Evolutionary conservation across 2,888 invertebrate genomes (phyloP).

Genomic region (Spodoptera littoralis): DNA sequence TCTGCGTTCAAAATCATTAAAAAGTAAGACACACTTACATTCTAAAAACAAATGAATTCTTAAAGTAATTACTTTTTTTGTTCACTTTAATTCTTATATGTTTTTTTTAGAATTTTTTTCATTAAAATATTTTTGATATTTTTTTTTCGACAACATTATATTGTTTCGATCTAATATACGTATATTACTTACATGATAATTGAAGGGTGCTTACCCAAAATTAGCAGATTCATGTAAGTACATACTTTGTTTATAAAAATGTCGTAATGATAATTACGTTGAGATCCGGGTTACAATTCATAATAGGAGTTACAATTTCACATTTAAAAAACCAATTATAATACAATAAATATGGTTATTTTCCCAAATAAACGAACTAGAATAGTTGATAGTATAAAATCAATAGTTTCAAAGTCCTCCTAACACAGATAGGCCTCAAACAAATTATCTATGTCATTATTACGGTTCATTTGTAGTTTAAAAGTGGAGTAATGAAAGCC

Average conservation of each 20-base stretch:
- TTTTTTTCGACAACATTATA: slow-evolving; percentile 53
- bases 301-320: slow-evolving; percentile 33
- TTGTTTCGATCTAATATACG: slow-evolving; percentile 52
- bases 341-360: no score
- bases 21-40: slow-evolving; percentile 60
- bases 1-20: slow-evolving; percentile 29
- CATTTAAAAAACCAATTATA: no score
- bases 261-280: slow-evolving; percentile 15
- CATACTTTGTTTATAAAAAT: slow-evolving; percentile 38
- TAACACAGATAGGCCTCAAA: background rate
- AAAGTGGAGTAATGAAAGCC: slow-evolving; percentile 29
- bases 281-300: slow-evolving; percentile 35
- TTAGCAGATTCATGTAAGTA: slow-evolving; percentile 48
- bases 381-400: no score
- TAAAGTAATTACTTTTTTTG: slow-evolving; percentile 72
- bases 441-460: slow-evolving; percentile 8
- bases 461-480: slow-evolving; percentile 18
- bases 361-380: no score
- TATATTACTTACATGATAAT: slow-evolving; percentile 49
- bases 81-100: slow-evolving; percentile 70
- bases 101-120: slow-evolving; percentile 76
- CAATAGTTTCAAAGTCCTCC: no score
- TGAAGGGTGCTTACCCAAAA: slow-evolving; percentile 40
- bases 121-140: slow-evolving; percentile 56
- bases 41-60: slow-evolving; percentile 68